Percentiles rank a stretch among this genome's conserved stretches.
phyloP scores from a whole-genome alignment of 2,113 vertebrate species.

The Cryptotis parvus region DNA sequence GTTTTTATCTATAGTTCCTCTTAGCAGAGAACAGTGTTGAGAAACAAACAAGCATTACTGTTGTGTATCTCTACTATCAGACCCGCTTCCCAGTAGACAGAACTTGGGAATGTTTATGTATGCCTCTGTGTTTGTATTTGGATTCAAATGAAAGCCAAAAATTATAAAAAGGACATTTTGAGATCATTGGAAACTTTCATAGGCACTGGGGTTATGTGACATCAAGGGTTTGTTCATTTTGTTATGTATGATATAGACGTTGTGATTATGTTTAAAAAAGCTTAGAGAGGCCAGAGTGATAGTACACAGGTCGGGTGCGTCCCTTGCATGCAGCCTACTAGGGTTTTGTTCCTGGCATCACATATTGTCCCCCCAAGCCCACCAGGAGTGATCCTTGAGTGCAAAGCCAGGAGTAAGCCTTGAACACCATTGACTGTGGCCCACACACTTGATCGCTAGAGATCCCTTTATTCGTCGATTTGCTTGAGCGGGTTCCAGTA shows the following conservation, averaged over 20 bases:
- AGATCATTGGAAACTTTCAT: conserved; percentile 26
- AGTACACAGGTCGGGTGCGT: not conserved
- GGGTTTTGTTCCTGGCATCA: too few relatives aligned
- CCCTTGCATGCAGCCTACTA: too few relatives aligned
- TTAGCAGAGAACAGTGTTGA: not conserved
- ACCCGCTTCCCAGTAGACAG: not conserved
- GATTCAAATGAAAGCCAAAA: conserved; percentile 2
- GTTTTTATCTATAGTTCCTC: not conserved
- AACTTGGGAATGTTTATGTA: not conserved
- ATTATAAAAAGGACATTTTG: conserved; percentile 33
- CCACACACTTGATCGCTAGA: too few relatives aligned
- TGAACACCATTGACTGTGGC: too few relatives aligned
- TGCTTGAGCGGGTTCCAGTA: too few relatives aligned
- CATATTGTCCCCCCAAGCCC: too few relatives aligned
- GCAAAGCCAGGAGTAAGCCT: too few relatives aligned
- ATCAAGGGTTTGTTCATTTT: conserved; percentile 26
- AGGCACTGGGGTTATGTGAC: conserved; percentile 7
- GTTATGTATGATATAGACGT: conserved; percentile 22
- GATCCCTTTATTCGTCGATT: too few relatives aligned
- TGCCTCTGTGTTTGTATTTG: not conserved
- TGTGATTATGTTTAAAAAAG: not conserved
- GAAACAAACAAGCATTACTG: not conserved
- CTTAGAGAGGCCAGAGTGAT: not conserved
- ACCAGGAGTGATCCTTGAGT: too few relatives aligned
- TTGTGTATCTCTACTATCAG: not conserved